Evolutionary conservation across 1,140 invertebrate genomes (phyloP).

Genomic region (Nasonia vitripennis): DNA sequence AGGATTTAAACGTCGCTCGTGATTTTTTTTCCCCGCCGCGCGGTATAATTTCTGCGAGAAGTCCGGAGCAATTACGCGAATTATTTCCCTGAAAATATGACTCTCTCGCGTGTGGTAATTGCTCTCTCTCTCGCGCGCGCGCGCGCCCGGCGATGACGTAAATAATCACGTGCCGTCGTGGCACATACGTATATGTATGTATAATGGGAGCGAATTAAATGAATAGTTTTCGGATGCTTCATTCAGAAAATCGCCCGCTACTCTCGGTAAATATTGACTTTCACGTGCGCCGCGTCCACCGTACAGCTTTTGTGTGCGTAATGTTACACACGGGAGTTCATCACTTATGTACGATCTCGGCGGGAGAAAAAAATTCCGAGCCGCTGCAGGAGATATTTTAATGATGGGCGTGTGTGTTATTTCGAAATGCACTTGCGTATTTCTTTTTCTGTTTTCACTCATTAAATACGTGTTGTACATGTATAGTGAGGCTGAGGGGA

Average conservation of each 20-base stretch:
- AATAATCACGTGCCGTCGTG: background rate
- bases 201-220: background rate
- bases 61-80: constrained; percentile 22
- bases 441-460: background rate
- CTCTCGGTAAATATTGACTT: constrained; percentile 27
- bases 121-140: background rate
- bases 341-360: background rate
- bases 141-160: background rate
- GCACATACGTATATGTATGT: background rate
- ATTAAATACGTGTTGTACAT: background rate
- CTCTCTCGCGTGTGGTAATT: background rate
- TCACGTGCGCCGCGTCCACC: background rate
- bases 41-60: background rate
- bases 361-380: background rate
- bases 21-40: background rate
- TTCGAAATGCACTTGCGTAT: background rate
- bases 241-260: background rate
- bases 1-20: background rate
- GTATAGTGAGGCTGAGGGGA: background rate
- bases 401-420: constrained; percentile 23
- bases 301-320: background rate
- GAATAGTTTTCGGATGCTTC: background rate
- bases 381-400: background rate
- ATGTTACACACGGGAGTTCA: background rate
- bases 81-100: constrained; percentile 30